Base-by-base conservation (phyloP, 2,888 invertebrate species). In the Papilio gigon region DNA sequence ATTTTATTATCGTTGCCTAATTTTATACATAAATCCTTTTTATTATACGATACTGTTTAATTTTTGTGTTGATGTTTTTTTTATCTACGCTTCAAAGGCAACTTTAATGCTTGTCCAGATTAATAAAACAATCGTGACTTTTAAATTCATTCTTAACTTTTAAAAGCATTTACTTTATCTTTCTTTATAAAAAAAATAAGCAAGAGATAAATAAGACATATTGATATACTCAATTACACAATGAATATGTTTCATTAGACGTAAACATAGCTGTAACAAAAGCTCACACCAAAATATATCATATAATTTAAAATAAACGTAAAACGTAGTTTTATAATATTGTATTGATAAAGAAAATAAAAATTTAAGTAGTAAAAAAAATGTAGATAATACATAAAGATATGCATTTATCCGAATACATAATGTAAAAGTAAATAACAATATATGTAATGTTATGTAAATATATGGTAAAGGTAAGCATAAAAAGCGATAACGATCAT, bases 91-190 rank as follows among this genome's bases (percentile, higher is more conserved):
- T 27, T 56, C 53, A 56, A 30, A 56, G 53, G 53, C 53, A 25
- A 56, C 22, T 50, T 50, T 56, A 56, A 56, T 56, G 30, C 9
- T 56, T 8, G 9, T 30, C 17, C 12, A 40, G 25, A 60, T 40
- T 40, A 40, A 22, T 59, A 22, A 17, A 25, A 22, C 35, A 50
- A 33, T 63, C 63, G 50, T 63, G 63, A 63, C 63, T 63, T 47
- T 47, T 17, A 63, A 47, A 63, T 47, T n/a, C 63, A 47, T 47
- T 63, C 63, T 63, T 44, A 50, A 50, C 62, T 44, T 35, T 50
- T 50, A 25, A 63, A 50, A 42, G 20, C 30, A 65, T 58, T 42
- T 5, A 33, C 30, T 58, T 58, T 33, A 42, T 40, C 17, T 53
- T 65, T 17, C n/a, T 27, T 27, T 30, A 37, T 25, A 42, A 40